Evolutionary conservation across 2,888 invertebrate species (phyloP).

Genomic region (Steinernema hermaphroditum): DNA sequence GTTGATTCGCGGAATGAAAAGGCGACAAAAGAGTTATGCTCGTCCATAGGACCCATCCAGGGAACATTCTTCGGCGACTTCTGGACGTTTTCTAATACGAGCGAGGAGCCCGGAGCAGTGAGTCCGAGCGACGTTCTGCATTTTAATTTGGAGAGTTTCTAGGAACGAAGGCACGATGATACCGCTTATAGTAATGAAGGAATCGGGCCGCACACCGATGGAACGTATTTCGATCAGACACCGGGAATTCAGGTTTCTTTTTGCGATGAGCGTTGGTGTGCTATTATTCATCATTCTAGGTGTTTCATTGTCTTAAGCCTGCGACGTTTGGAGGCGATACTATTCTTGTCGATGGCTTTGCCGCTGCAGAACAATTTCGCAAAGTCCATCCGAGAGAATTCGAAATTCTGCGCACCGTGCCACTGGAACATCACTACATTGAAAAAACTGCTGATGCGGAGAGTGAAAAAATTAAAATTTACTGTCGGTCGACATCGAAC

Average conservation of each 20-base stretch:
- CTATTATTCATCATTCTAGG: conserved; percentile 67
- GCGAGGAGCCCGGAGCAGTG: conserved; percentile 1
- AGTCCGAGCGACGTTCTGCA: too few relatives aligned
- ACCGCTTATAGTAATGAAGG: conserved; percentile 76
- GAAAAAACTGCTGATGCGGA: conserved; percentile 31
- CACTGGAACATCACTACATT: conserved; percentile 48
- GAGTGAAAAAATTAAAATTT: background rate
- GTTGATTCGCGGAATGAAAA: conserved; percentile 42
- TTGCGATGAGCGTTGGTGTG: conserved; percentile 48
- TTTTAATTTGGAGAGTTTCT: background rate
- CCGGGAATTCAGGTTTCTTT: conserved; percentile 70
- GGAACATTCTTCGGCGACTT: conserved; percentile 78
- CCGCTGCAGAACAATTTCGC: conserved; percentile 73
- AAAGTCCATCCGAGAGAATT: conserved; percentile 72
- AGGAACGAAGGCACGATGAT: conserved; percentile 71
- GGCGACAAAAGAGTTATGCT: conserved; percentile 68
- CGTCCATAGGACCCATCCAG: conserved; percentile 74
- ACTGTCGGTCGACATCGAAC: background rate
- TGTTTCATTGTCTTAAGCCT: conserved; percentile 73
- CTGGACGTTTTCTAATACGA: conserved; percentile 72
- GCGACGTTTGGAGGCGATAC: conserved; percentile 77
- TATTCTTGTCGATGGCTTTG: conserved; percentile 77
- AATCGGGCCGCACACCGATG: conserved; percentile 78
- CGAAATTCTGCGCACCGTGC: conserved; percentile 69
- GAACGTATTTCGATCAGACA: conserved; percentile 78